Evolutionary conservation across 2,113 vertebrate genomes (phyloP), one percentile per base, ranked within the genome.

Genomic region (Nerophis ophidion): DNA sequence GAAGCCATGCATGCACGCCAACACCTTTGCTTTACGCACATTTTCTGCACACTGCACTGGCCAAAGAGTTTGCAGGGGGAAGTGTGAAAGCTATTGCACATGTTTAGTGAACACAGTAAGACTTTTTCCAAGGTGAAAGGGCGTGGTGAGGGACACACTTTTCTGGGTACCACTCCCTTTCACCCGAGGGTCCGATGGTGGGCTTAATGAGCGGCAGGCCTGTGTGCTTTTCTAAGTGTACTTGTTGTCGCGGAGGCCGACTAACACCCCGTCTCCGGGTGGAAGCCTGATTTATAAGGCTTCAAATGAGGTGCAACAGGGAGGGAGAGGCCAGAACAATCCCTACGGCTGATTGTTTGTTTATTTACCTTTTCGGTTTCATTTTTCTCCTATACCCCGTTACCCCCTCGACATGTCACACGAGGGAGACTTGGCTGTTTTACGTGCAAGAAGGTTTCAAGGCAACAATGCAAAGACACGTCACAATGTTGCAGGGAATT

Each of bases 211-310:
- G 76, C 78, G 72, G 76, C 85, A 89, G 86, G 65, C 81, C 57
- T 68, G 67, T 57, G 70, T 63, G 55, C 61, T 51, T 48, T 38
- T 66, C 33, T 46, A 50, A 54, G 66, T 58, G 63, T 46, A 36
- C 48, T 33, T 58, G 72, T 75, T 72, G 70, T 66, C 59, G 55
- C 60, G 59, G 70, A 75, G 82, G 77, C 61, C 81, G 81, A 71
- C 84, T 80, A 85, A 86, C 84, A 86, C 88, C 84, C 80, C 70
- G 66, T 83, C 80, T 83, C 67, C 65, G 82, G 75, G 79, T 81
- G 85, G 76, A 81, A 70, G 75, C 48, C 83, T 89, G 89, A 89
- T 91, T 91, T 88, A 89, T 87, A 87, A 85, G 75, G 72, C 71
- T 82, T 78, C 72, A 81, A 87, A 87, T 86, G 81, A 87, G 85